These are phyloP conservation scores for Coluber constrictor DNA, from an alignment of 2,797 vertebrate species.

Conservation along the genomic window DNA sequence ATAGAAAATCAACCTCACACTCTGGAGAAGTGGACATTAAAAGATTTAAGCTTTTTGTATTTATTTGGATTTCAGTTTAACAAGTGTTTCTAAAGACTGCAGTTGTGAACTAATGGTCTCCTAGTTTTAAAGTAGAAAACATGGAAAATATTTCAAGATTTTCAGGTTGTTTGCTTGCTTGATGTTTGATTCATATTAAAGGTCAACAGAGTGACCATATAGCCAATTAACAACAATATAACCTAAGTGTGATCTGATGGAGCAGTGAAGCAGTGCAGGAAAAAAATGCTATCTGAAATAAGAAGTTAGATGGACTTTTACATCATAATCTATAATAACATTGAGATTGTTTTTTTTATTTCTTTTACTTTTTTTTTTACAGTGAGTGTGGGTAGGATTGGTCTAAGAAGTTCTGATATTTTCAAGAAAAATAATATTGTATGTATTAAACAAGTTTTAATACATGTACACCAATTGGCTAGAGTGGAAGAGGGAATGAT, in stretches of 20 bases:
- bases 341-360: neutral
- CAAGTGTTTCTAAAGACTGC: neutral
- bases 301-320: neutral
- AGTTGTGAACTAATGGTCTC: neutral
- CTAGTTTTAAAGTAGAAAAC: neutral
- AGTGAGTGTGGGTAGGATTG: neutral
- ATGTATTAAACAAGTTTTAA: neutral
- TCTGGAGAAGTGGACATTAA: conserved; percentile 34
- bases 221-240: neutral
- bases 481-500: neutral
- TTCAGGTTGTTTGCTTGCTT: neutral
- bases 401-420: neutral
- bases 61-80: neutral
- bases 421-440: neutral
- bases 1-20: conserved; percentile 38
- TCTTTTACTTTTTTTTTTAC: neutral
- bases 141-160: neutral
- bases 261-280: neutral
- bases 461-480: neutral
- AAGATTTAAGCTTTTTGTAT: conserved; percentile 2
- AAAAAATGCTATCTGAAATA: neutral
- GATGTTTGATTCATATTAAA: neutral
- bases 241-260: too few relatives aligned
- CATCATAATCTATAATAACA: neutral
- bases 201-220: neutral